Percentiles rank a stretch among this genome's conserved stretches.
These are phyloP conservation scores for Pecten maximus DNA, from an alignment of 2,888 invertebrate species.

Conservation along the genomic window DNA sequence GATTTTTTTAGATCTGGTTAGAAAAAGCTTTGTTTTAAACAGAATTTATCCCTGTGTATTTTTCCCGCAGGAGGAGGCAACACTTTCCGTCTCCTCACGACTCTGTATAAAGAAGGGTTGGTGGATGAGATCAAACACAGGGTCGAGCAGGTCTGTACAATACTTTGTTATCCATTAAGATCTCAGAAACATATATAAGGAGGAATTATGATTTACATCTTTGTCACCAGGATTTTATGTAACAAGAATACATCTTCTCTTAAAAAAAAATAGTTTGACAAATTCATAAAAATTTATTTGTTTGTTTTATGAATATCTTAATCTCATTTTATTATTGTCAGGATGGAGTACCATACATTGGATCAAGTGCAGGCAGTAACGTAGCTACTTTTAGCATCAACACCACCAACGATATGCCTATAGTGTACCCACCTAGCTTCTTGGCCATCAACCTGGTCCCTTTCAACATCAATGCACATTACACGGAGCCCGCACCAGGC, in stretches of 20 bases:
- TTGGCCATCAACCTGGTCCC: constrained; percentile 89
- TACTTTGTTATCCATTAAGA: not conserved
- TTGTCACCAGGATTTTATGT: no score
- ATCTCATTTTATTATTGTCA: constrained; percentile 64
- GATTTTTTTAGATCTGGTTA: no score
- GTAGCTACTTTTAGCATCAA: constrained; percentile 90
- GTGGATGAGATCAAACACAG: constrained; percentile 58
- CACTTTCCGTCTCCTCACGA: constrained; percentile 66
- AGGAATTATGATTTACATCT: no score
- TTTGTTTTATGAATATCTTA: no score
- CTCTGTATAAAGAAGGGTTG: constrained; percentile 65
- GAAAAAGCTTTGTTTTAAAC: no score
- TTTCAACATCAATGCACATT: constrained; percentile 94
- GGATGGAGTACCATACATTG: constrained; percentile 89
- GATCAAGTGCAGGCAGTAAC: constrained; percentile 92
- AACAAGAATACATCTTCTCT: no score
- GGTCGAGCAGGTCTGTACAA: constrained; percentile 54
- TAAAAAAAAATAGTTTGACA: no score
- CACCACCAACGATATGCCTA: constrained; percentile 95
- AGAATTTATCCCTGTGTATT: not conserved
- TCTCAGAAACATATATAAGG: not conserved
- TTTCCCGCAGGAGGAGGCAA: constrained; percentile 64
- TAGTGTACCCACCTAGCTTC: constrained; percentile 90
- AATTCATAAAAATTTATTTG: no score
- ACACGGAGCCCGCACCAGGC: constrained; percentile 86